phyloP scores from a whole-genome alignment of 2,888 invertebrate genomes.

The Ceriagrion tenellum region DNA sequence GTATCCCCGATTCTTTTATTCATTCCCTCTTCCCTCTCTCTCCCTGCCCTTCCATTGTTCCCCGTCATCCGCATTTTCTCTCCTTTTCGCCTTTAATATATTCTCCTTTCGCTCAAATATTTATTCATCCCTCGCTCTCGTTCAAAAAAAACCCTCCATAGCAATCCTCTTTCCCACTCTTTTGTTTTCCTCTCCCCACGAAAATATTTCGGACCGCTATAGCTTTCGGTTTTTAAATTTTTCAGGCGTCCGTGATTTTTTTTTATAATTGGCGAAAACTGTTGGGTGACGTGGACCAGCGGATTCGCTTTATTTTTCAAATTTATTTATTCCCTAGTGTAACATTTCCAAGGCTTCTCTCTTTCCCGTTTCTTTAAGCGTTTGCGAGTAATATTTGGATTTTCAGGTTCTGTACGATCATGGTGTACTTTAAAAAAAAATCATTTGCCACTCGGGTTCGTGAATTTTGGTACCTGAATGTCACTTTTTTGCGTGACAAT shows the following conservation, averaged over 20 bases:
- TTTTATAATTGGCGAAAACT: constrained; percentile 5
- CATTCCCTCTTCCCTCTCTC: background rate
- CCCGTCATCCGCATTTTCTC: background rate
- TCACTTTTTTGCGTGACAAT: too few species aligned
- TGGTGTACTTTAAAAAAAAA: too few species aligned
- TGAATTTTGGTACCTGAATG: too few species aligned
- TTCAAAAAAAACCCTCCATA: background rate
- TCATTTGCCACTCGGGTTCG: too few species aligned
- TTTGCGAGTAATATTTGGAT: too few species aligned
- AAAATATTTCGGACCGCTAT: background rate
- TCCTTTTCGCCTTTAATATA: background rate
- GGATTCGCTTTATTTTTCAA: too few species aligned
- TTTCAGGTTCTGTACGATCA: too few species aligned
- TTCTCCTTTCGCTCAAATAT: constrained; percentile 17
- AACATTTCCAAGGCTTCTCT: too few species aligned
- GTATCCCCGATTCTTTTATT: background rate
- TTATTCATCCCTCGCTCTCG: background rate
- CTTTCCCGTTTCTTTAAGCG: too few species aligned
- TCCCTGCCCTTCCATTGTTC: background rate
- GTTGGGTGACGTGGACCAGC: background rate
- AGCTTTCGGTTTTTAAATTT: background rate
- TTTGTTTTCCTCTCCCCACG: background rate
- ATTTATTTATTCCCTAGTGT: too few species aligned
- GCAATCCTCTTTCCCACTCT: background rate
- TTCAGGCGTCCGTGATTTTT: background rate